These are phyloP conservation scores for Heliornis fulica DNA, from an alignment of 2,113 vertebrate genomes.

Conservation along the genomic window DNA sequence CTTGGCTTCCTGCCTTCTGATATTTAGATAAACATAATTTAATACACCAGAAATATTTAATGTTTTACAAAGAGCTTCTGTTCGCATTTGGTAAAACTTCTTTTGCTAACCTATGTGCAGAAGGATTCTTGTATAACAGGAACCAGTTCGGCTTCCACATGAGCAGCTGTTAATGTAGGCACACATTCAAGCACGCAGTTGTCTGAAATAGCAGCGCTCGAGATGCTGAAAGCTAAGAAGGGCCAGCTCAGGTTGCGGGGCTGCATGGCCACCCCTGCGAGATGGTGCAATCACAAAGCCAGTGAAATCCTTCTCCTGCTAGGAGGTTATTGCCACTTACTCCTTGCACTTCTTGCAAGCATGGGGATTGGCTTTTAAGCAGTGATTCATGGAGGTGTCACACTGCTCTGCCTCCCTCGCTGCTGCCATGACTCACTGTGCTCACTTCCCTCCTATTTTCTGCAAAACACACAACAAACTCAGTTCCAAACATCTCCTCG, in stretches of 20 bases:
- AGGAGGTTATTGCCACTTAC: not conserved
- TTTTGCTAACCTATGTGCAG: not conserved
- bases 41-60: not conserved
- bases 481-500: not conserved
- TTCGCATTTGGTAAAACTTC: not conserved
- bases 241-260: conserved; percentile 46
- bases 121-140: not conserved
- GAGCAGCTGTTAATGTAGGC: conserved; percentile 57
- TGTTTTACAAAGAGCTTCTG: not conserved
- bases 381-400: conserved; percentile 2
- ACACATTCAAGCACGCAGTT: conserved; percentile 25
- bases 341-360: not conserved
- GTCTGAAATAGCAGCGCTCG: conserved; percentile 39
- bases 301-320: conserved; percentile 22
- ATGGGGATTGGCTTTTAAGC: not conserved
- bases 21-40: conserved; percentile 6
- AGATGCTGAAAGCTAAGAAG: conserved; percentile 26
- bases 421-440: not conserved
- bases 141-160: not conserved
- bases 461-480: not conserved
- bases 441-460: not conserved
- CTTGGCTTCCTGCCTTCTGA: not conserved
- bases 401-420: not conserved
- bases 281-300: not conserved
- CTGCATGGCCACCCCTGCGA: not conserved